Evolutionary conservation across 2,888 invertebrate genomes (phyloP), one percentile per base, ranked within the genome.

Genomic region (Mythimna albipuncta): DNA sequence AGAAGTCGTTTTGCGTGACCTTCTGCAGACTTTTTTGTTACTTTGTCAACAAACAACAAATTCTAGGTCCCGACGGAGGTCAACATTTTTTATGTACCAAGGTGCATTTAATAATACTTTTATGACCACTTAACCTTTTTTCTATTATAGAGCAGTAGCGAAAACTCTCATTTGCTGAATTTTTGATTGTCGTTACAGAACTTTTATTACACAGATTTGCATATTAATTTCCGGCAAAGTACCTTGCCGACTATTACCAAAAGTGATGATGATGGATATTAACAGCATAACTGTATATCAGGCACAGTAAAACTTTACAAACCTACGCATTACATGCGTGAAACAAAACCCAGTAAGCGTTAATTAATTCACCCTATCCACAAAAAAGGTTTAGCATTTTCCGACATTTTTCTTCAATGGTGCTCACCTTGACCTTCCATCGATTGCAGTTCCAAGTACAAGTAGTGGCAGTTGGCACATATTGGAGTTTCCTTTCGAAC

Each of bases 351-450:
- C 52, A 79, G 79, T 73, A 73, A 69, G 64, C 71, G 62, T 65
- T 83, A 85, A 82, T 82, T 41, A 84, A 82, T 82, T 82, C 66
- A 69, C 63, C 59, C 57, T 74, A 74, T 79, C 75, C 63, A 65
- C 55, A 65, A 69, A 76, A 83, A 81, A 68, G 64, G 63, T 52
- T 52, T 55, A 69, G 50, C 57, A 76, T 72, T 79, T 80, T 81
- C 72, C 64, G 69, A 69, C 32, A 68, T 71, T 81, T 81, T 86
- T 81, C 73, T 75, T 79, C 70, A 87, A 81, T 81, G 68, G 75
- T 62, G 52, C 64, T 84, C 64, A 77, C 89, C 89, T 89, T 89
- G 89, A 85, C 88, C 85, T 81, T 10, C 41, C 76, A 89, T 88
- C 85, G 89, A 89, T 89, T 89, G 86, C 81, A 83, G 80, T 85